phyloP scores from a whole-genome alignment of 2,888 invertebrate genomes.

The Aporophyla nigra region DNA sequence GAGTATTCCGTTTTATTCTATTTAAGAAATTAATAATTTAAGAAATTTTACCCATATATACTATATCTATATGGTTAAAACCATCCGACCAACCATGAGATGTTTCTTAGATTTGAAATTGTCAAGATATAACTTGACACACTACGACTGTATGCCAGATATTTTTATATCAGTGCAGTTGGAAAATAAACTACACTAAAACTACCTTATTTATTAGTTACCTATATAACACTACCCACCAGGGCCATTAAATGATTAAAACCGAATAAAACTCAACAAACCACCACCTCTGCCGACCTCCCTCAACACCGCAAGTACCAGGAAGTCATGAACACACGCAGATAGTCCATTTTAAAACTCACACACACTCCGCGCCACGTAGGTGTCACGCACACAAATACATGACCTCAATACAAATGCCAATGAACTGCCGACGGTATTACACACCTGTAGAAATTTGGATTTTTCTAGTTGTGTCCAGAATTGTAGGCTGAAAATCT shows the following conservation, averaged over 20 bases:
- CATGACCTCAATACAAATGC: constrained; percentile 72
- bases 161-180: background rate
- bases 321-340: constrained; percentile 48
- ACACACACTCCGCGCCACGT: constrained; percentile 47
- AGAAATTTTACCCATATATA: too few species aligned
- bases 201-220: too few species aligned
- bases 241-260: background rate
- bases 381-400: constrained; percentile 69
- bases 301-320: constrained; percentile 33
- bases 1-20: too few species aligned
- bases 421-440: constrained; percentile 67
- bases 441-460: constrained; percentile 50
- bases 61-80: too few species aligned
- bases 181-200: too few species aligned
- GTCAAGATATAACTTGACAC: background rate
- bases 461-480: constrained; percentile 38
- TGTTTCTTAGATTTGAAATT: background rate
- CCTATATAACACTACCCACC: too few species aligned
- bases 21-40: too few species aligned
- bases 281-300: background rate
- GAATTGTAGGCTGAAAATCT: background rate
- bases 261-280: background rate
- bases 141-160: background rate
- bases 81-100: too few species aligned
- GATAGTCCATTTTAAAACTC: constrained; percentile 50